Evolutionary conservation across 2,113 vertebrate genomes (phyloP).

Genomic region (Narcine bancroftii): DNA sequence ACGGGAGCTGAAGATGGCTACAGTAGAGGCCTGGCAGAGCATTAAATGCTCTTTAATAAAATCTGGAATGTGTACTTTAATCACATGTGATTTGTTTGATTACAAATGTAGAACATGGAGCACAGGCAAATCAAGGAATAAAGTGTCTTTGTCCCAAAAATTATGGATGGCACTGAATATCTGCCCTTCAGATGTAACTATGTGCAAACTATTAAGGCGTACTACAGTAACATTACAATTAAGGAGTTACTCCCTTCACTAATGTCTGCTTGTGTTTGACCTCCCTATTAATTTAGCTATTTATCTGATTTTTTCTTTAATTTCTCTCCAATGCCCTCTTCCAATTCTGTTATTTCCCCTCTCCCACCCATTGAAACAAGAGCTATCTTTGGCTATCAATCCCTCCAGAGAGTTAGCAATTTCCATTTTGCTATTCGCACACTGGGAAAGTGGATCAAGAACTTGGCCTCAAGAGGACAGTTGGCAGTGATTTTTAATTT

Average conservation of each 20-base stretch:
- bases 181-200: background rate
- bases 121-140: too few species aligned
- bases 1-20: too few species aligned
- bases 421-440: background rate
- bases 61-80: too few species aligned
- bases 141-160: too few species aligned
- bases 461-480: background rate
- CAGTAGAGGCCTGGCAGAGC: too few species aligned
- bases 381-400: background rate
- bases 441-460: background rate
- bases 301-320: background rate
- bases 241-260: background rate
- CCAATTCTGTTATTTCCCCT: too few species aligned
- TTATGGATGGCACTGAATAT: too few species aligned
- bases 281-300: background rate
- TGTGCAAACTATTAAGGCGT: background rate
- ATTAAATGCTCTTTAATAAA: too few species aligned
- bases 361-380: background rate
- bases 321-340: background rate
- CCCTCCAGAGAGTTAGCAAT: background rate
- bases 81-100: too few species aligned
- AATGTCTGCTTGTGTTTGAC: background rate
- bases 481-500: background rate
- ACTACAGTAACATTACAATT: background rate
- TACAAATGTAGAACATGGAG: too few species aligned